Percentiles rank a stretch among this genome's conserved stretches.
phyloP scores from a whole-genome alignment of 2,113 vertebrate genomes.

The Cinclus cinclus region DNA sequence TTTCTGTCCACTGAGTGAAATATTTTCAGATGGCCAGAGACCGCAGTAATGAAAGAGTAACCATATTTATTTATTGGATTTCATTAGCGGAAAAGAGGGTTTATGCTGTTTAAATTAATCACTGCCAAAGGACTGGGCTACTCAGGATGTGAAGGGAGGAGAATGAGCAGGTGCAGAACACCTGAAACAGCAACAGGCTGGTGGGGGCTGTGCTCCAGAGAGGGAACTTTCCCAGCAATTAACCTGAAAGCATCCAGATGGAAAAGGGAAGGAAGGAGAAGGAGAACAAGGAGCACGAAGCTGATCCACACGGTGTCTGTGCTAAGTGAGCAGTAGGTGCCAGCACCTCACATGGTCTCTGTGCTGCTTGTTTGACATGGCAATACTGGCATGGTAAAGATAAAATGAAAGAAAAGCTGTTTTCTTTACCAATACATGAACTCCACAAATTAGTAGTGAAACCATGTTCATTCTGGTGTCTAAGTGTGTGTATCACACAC shows the following conservation, averaged over 20 bases:
- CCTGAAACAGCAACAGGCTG: constrained; percentile 58
- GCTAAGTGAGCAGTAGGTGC: not conserved
- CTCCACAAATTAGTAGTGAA: not conserved
- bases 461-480: not conserved
- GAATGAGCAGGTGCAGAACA: constrained; percentile 50
- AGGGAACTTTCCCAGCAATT: constrained; percentile 21
- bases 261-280: not conserved
- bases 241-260: constrained; percentile 43
- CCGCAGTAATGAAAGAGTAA: not conserved
- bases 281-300: not conserved
- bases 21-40: constrained; percentile 29
- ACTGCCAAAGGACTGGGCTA: constrained; percentile 46
- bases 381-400: not conserved
- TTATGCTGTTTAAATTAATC: constrained; percentile 45
- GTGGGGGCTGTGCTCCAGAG: not conserved
- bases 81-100: constrained; percentile 14
- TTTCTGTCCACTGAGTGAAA: constrained; percentile 4
- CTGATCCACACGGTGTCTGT: not conserved
- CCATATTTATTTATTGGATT: constrained; percentile 34
- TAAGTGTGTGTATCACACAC: not conserved
- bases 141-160: not conserved
- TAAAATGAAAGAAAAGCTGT: not conserved
- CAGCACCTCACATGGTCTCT: not conserved
- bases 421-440: not conserved
- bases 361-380: not conserved